phyloP scores from a whole-genome alignment of 2,113 vertebrate genomes.

The Anseranas semipalmata region DNA sequence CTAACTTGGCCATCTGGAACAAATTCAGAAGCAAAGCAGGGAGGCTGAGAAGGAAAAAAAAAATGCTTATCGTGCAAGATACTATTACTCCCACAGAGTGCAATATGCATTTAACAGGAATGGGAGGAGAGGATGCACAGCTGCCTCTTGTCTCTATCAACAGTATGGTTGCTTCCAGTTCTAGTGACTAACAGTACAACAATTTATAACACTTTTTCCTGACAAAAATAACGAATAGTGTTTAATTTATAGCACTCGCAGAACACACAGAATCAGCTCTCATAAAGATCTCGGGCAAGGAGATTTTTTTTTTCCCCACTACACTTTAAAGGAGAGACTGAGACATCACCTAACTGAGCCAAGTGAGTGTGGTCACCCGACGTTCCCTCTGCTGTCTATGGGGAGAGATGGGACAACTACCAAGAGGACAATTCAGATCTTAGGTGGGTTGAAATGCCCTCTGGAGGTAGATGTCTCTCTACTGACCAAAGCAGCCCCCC shows the following conservation, averaged over 20 bases:
- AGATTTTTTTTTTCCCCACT: background rate
- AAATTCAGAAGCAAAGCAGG: slow-evolving; percentile 25
- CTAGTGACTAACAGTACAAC: background rate
- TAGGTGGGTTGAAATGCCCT: background rate
- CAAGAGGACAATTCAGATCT: background rate
- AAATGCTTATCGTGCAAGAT: slow-evolving; percentile 7
- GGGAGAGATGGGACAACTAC: background rate
- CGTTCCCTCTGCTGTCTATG: rapidly evolving
- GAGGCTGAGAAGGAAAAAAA: background rate
- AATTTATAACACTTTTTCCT: background rate
- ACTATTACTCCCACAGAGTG: background rate
- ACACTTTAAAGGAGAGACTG: background rate
- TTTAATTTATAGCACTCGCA: slow-evolving; percentile 9
- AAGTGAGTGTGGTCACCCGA: background rate
- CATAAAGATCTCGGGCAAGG: background rate
- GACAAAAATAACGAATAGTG: background rate
- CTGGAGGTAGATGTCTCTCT: background rate
- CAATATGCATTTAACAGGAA: background rate
- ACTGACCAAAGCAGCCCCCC: background rate
- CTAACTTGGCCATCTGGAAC: slow-evolving; percentile 32
- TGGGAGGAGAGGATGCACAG: background rate
- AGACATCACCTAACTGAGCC: background rate
- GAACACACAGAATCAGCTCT: background rate
- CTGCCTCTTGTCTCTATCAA: slow-evolving; percentile 22
- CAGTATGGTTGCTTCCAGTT: background rate